phyloP scores from a whole-genome alignment of 1,140 invertebrate species.

The Lutraria rhynchaena region DNA sequence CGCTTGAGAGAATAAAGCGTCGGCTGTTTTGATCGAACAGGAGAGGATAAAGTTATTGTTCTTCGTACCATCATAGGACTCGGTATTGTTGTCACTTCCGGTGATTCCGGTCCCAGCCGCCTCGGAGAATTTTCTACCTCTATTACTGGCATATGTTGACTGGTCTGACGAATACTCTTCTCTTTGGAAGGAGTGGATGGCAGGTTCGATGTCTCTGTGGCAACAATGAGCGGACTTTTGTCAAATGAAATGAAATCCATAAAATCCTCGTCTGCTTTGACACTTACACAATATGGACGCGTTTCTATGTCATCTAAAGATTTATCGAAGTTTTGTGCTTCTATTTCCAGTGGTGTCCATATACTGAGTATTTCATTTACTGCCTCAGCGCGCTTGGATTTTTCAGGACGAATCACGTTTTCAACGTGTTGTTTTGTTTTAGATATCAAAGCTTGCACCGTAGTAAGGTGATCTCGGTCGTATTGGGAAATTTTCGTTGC shows the following conservation, averaged over 20 bases:
- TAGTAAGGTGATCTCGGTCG: constrained; percentile 31
- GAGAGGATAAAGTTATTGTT: constrained; percentile 48
- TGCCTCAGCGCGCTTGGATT: constrained; percentile 35
- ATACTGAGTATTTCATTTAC: constrained; percentile 48
- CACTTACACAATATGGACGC: constrained; percentile 33
- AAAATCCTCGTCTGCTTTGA: constrained; percentile 49
- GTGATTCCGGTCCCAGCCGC: constrained; percentile 8
- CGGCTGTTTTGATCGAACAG: constrained; percentile 25
- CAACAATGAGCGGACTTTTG: constrained; percentile 33
- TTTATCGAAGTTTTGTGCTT: constrained; percentile 50
- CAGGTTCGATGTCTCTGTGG: constrained; percentile 4
- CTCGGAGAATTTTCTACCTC: constrained; percentile 31
- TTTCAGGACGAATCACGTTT: constrained; percentile 47
- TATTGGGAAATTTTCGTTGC: constrained; percentile 48
- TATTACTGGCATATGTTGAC: neutral
- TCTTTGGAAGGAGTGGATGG: constrained; percentile 42
- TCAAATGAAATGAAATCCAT: constrained; percentile 53
- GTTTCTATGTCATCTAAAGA: constrained; percentile 49
- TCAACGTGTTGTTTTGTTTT: constrained; percentile 52
- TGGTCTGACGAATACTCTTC: neutral
- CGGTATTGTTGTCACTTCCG: constrained; percentile 48
- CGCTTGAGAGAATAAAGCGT: constrained; percentile 39
- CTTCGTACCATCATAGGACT: constrained; percentile 49
- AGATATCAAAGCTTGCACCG: constrained; percentile 27
- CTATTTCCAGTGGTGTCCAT: constrained; percentile 56